Evolutionary conservation across 1,140 invertebrate species (phyloP).

Genomic region (Paraescarpia echinospica): DNA sequence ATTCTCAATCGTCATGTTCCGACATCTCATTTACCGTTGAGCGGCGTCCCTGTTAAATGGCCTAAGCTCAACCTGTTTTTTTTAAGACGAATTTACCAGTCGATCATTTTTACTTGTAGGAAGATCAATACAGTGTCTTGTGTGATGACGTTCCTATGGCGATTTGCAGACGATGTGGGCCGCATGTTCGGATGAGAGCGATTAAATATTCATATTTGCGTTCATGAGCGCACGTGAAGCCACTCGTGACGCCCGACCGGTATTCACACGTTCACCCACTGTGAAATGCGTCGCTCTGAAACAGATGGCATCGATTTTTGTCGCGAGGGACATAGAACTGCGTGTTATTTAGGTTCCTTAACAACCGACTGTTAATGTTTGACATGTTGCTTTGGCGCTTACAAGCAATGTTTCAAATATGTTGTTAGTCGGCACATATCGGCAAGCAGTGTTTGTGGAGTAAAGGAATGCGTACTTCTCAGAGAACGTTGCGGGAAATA

Average conservation of each 20-base stretch:
- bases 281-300: not conserved
- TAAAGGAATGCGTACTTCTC: not conserved
- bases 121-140: not conserved
- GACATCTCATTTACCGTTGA: not conserved
- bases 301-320: not conserved
- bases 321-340: not conserved
- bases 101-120: not conserved
- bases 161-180: not conserved
- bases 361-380: not conserved
- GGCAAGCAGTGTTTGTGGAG: not conserved
- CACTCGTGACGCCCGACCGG: not conserved
- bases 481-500: not conserved
- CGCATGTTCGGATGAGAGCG: not conserved
- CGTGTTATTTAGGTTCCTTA: not conserved
- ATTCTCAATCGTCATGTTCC: not conserved
- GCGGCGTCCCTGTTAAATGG: not conserved
- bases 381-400: not conserved
- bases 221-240: not conserved
- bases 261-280: not conserved
- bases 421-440: not conserved
- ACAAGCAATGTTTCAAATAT: not conserved
- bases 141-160: not conserved
- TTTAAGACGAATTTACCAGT: not conserved
- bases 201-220: not conserved
- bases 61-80: not conserved